Conservation (phyloP, 2,888 invertebrate genomes). For the Operophtera brumata region DNA sequence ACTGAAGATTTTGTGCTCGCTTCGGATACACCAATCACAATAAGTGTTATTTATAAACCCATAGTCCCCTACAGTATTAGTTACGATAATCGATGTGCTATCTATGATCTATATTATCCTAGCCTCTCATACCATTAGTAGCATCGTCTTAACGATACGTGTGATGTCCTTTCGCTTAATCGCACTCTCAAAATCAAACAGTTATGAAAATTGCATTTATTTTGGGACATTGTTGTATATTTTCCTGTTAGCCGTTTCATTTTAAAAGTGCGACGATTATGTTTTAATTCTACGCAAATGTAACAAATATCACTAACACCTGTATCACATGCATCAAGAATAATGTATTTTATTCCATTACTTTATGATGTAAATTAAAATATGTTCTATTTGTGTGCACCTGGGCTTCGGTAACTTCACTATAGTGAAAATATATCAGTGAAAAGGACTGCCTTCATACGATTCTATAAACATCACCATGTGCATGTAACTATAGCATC, state of each 20-base stretch:
- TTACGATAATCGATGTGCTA: conserved; percentile 29
- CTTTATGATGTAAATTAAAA: background rate
- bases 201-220: too few species aligned
- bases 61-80: conserved; percentile 18
- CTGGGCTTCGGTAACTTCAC: background rate
- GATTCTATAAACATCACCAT: background rate
- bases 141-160: background rate
- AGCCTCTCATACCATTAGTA: background rate
- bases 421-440: too few species aligned
- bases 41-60: conserved; percentile 15
- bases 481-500: conserved; percentile 11
- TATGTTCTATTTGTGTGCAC: background rate
- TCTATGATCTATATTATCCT: background rate
- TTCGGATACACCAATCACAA: conserved; percentile 16
- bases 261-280: background rate
- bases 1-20: conserved; percentile 19
- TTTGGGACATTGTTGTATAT: too few species aligned
- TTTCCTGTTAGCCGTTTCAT: background rate
- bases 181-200: conserved; percentile 3
- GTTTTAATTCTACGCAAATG: conserved; percentile 2
- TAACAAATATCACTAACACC: conserved; percentile 26
- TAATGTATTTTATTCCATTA: conserved; percentile 2
- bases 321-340: conserved; percentile 19
- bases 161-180: conserved; percentile 9
- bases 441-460: too few species aligned